Evolutionary conservation across 2,113 vertebrate species (phyloP), one percentile per base, ranked within the genome.

Genomic region (Spheniscus mendiculus): DNA sequence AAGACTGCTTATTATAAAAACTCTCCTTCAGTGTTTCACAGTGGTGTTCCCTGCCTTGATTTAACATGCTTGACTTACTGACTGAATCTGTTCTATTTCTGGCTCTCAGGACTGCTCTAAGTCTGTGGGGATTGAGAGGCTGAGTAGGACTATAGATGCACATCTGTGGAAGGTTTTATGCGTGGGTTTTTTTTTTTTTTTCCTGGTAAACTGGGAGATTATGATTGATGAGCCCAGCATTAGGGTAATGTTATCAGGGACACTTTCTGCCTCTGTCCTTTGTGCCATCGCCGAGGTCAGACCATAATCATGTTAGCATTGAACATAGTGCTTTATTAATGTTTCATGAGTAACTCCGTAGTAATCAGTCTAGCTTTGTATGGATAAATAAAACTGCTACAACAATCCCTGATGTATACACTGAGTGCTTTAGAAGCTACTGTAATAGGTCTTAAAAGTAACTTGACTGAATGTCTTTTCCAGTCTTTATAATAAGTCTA

Each of bases 161-260:
- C 97, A 97, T 97, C 97, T 98, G 72, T 86, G 96, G 96, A 98
- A 95, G 96, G 96, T 91, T 97, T 97, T 95, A 95, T 96, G 90
- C 29, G 66, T 93, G 76, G n/a, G n/a, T n/a, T n/a, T n/a, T 6
- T 0, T 82, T 62, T 81, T 93, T 93, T 93, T 95, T 85, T 83
- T 26, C 91, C 96, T 97, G 95, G 96, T 97, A 98, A 97, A 95
- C 96, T 97, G 97, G 95, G 97, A 98, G 98, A 99, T 98, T 98
- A 98, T 98, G 99, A 99, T 98, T 98, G 99, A 99, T 99, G 99
- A 99, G 97, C 96, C 98, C 87, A 91, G 98, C 98, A 98, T 98
- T 98, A 98, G 98, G 97, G 98, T 99, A 99, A 99, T 98, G 98
- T 97, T 98, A 98, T 98, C 98, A 98, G 98, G 98, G 98, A 98